These are phyloP conservation scores for Sinohyriopsis cumingii DNA, from an alignment of 2,888 invertebrate species.

Conservation along the genomic window DNA sequence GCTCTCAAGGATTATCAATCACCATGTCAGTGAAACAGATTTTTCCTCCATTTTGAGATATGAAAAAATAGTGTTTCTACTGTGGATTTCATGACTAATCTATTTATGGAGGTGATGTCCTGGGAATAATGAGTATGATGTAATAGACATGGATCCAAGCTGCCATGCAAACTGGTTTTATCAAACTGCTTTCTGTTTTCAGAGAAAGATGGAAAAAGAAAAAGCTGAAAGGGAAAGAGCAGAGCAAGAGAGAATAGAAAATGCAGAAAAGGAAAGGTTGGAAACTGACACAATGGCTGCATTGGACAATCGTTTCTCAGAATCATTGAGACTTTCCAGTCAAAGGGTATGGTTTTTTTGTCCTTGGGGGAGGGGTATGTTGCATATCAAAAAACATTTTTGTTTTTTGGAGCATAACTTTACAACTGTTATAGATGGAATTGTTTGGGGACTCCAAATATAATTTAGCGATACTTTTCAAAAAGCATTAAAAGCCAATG, in stretches of 20 bases:
- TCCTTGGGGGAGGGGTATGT: not conserved
- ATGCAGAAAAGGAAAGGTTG: constrained; percentile 71
- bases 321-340: constrained; percentile 77
- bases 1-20: no score
- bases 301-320: constrained; percentile 90
- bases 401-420: not conserved
- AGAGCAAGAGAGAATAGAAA: constrained; percentile 73
- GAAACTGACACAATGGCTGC: constrained; percentile 64
- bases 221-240: constrained; percentile 58
- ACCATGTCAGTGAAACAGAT: no score
- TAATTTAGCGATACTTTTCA: no score
- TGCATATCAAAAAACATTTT: not conserved
- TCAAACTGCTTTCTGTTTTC: constrained; percentile 14
- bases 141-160: not conserved
- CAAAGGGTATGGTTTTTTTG: constrained; percentile 46
- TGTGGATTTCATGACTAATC: no score
- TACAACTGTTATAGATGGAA: constrained; percentile 36
- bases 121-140: no score
- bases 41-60: no score
- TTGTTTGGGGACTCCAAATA: no score
- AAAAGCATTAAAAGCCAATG: no score
- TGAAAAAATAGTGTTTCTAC: no score
- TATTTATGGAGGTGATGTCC: no score
- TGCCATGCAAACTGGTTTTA: not conserved
- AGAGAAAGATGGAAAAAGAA: constrained; percentile 54